Base-by-base conservation (phyloP, 1,140 invertebrate species). In the Chymomyza costata region DNA sequence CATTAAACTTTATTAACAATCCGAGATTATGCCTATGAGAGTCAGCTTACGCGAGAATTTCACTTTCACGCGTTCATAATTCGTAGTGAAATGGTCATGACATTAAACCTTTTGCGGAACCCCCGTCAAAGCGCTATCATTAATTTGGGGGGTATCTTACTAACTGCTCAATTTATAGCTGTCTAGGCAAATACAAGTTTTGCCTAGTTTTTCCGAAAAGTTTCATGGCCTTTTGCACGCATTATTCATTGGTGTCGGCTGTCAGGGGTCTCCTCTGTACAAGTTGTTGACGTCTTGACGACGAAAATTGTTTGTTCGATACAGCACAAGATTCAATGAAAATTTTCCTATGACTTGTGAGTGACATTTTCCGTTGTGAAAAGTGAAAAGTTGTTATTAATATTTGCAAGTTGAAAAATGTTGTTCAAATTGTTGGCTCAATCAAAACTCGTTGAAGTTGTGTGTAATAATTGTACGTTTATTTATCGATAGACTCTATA, bases 321-420 rank as follows among this genome's bases (percentile, higher is more conserved):
- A 62, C 38, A n/a, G n/a, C n/a, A n/a, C n/a, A n/a, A n/a, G n/a
- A n/a, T n/a, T n/a, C n/a, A n/a, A n/a, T 32, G 34, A 56, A 59
- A 35, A 45, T 57, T 60, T 78, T 52, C 55, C 59, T 46, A 11
- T 65, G 73, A 80, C 73, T 71, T 78, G n/a, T 78, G 73, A 78
- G 73, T 78, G 73, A 78, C 73, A 78, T 61, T 78, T 78, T 78
- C 67, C 73, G 73, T 41, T 80, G 73, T 56, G 55, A 69, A 69
- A 80, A 78, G 73, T 78, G 73, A 80, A 78, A 78, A 78, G 73
- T 80, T 80, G 65, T 54, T 76, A 60, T 80, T 80, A 66, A 71
- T 65, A 66, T 55, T 62, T 39, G 30, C 47, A 63, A 50, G 52
- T 52, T 52, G 60, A 65, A 70, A 69, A 71, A 31, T 49, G 17